A percentile compares a stretch with the other conserved stretches of the same genome.
Evolutionary conservation across 2,888 invertebrate species (phyloP).

Genomic region (Rosalia funebris): DNA sequence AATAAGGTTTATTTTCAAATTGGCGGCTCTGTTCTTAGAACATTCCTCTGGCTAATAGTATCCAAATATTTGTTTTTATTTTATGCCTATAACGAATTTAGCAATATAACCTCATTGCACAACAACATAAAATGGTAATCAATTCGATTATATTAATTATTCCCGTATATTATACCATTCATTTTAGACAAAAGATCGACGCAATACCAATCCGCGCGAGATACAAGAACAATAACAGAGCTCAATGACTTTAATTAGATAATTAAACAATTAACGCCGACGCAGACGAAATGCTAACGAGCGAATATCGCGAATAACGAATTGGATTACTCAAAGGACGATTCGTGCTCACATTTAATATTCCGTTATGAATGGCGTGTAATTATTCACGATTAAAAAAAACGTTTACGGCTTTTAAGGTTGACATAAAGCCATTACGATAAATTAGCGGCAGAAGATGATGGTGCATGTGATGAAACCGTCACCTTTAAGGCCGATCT

Average conservation of each 20-base stretch:
- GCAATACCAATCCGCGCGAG: too few species aligned
- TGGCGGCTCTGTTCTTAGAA: conserved; percentile 40
- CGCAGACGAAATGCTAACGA: background rate
- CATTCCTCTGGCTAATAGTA: conserved; percentile 56
- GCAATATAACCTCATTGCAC: too few species aligned
- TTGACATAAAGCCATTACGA: background rate
- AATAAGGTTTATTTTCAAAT: conserved; percentile 25
- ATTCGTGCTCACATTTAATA: background rate
- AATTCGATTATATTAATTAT: too few species aligned
- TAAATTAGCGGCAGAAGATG: background rate
- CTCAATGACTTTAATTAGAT: too few species aligned
- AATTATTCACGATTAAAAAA: background rate
- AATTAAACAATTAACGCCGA: background rate
- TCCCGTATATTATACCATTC: too few species aligned
- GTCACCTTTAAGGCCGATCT: background rate
- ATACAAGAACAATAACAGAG: too few species aligned
- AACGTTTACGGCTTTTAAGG: background rate
- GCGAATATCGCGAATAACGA: too few species aligned
- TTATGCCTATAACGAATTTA: too few species aligned
- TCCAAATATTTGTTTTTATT: too few species aligned
- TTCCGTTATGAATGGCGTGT: background rate
- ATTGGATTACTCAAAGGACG: background rate
- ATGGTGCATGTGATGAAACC: background rate
- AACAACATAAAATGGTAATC: too few species aligned
- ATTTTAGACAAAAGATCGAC: too few species aligned